Percentiles rank a stretch among this genome's conserved stretches.
These are phyloP conservation scores for Silurus aristotelis DNA, from an alignment of 2,797 vertebrate species.

Conservation along the genomic window DNA sequence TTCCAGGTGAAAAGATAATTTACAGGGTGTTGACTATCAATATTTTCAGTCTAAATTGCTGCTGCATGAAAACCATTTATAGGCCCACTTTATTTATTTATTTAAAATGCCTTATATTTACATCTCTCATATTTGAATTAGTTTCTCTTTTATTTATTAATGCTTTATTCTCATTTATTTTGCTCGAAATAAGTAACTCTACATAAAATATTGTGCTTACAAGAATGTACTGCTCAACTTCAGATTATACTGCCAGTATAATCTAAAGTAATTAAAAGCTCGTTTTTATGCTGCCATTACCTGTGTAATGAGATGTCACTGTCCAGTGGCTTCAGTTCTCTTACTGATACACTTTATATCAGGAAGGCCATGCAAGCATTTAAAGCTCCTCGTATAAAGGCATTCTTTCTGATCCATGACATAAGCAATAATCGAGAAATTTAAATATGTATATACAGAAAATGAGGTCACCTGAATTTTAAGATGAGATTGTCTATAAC, in stretches of 20 bases:
- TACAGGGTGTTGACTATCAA: too few species aligned
- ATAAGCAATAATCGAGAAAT: neutral
- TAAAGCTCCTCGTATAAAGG: neutral
- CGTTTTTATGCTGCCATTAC: slow-evolving; percentile 2
- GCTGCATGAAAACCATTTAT: neutral
- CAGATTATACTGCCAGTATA: neutral
- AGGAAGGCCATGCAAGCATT: neutral
- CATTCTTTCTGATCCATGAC: neutral
- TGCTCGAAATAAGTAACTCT: neutral
- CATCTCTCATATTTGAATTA: neutral
- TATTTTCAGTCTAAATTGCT: too few species aligned
- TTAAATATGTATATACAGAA: neutral
- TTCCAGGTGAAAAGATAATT: too few species aligned
- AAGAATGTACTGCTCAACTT: neutral
- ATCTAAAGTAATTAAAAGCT: slow-evolving; percentile 2
- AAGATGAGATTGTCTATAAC: neutral
- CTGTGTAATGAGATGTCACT: slow-evolving; percentile 23
- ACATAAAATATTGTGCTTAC: neutral
- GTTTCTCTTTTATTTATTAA: too few species aligned
- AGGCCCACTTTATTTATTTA: neutral
- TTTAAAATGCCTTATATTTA: neutral
- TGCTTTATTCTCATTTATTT: neutral
- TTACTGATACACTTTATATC: slow-evolving; percentile 5
- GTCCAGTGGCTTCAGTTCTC: slow-evolving; percentile 1
- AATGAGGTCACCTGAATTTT: neutral